Evolutionary conservation across 2,797 vertebrate species (phyloP), one percentile per base, ranked within the genome.

Genomic region (Acrossocheilus wenchowensis): DNA sequence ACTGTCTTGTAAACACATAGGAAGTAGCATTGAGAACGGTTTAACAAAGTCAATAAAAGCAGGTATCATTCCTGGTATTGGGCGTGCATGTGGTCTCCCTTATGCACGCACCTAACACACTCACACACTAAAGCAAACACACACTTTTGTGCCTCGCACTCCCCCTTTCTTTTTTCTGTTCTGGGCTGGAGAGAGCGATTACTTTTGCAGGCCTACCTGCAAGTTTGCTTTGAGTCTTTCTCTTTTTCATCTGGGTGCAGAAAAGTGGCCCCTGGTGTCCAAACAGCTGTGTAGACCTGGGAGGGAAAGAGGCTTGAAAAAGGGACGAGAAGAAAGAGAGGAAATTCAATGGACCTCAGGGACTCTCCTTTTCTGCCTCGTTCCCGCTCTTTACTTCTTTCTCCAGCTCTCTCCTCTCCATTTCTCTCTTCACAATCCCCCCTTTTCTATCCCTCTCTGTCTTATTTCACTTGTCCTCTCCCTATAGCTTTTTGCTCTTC

Each of bases 21-120:
- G 94, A 96, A 93, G 94, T 93, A 94, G 93, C 94, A 95, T 94
- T 95, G 94, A 94, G 95, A 96, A 96, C n/a, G 92, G 92, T 95
- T 95, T 95, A 95, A 95, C 95, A 96, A 95, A 96, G 95, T 96
- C 95, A 95, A 95, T 96, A 96, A 96, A 95, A 95, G 94, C 94
- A 95, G 95, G 95, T 94, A 93, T 95, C 89, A 90, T 95, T 95
- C 93, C 92, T 93, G 92, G 94, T 94, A 93, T 92, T 87, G 77
- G 91, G 91, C 91, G 92, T 80, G 87, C 89, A 91, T 91, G 90
- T 90, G 90, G 83, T 62, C 86, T 62, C 82, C 77, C 66, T 82
- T 36, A 39, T 66, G 52, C 64, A 39, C 15, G 12, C 36, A 71
- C 68, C 41, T 52, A 73, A 17, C 57, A 62, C 52, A 50, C 69